Evolutionary conservation across 2,113 vertebrate genomes (phyloP).

Genomic region (Aphelocoma coerulescens): DNA sequence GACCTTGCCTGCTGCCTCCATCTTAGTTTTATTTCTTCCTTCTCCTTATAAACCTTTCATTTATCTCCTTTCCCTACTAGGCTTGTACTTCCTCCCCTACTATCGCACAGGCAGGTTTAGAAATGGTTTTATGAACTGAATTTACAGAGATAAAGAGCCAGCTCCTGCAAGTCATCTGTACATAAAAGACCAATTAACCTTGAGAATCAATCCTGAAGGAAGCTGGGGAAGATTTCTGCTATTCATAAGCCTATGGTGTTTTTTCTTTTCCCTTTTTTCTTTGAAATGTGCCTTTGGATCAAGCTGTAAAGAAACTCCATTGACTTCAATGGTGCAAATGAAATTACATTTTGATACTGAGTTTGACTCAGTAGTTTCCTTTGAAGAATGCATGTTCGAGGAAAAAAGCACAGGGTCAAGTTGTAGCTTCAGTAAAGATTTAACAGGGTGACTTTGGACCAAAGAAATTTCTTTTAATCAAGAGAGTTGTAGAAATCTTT

Average conservation of each 20-base stretch:
- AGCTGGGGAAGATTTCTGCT: not conserved
- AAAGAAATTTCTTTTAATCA: not conserved
- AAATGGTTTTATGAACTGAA: not conserved
- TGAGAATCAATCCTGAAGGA: not conserved
- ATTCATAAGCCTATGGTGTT: not conserved
- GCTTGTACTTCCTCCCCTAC: not conserved
- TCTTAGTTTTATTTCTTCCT: not conserved
- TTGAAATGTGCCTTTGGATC: not conserved
- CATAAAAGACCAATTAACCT: slow-evolving; percentile 45
- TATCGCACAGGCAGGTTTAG: not conserved
- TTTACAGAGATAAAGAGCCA: not conserved
- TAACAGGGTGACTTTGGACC: not conserved
- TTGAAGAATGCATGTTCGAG: not conserved
- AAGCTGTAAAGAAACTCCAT: not conserved
- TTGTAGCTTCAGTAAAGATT: not conserved
- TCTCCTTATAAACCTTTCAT: not conserved
- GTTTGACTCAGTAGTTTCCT: not conserved
- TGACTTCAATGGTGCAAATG: not conserved
- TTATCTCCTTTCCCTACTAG: not conserved
- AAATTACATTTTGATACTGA: not conserved
- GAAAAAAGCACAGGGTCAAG: not conserved
- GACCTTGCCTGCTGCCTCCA: not conserved
- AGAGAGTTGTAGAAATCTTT: not conserved
- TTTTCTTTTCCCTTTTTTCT: not conserved
- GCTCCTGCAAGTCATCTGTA: not conserved